A percentile compares a stretch with the other conserved stretches of the same genome.
Evolutionary conservation across 2,113 vertebrate genomes (phyloP).

Genomic region (Scomber japonicus): DNA sequence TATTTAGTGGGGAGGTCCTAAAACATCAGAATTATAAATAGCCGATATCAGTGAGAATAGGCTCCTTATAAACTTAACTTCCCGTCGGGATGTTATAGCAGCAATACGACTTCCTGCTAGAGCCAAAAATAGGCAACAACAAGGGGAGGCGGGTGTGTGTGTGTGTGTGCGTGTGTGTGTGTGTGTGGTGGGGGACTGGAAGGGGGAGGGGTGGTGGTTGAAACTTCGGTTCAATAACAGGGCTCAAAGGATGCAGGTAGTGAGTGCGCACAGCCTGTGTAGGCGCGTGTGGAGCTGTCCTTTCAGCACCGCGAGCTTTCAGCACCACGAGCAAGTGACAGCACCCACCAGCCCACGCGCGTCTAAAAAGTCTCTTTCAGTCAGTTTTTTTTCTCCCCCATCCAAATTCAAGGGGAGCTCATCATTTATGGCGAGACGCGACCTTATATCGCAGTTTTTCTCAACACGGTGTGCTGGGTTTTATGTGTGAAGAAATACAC

Average conservation of each 20-base stretch:
- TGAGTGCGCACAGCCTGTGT: conserved; percentile 50
- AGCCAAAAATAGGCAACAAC: conserved; percentile 8
- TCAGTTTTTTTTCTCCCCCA: conserved; percentile 3
- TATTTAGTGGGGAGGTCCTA: conserved; percentile 39
- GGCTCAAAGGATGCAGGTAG: conserved; percentile 47
- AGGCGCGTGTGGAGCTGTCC: conserved; percentile 82
- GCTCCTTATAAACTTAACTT: conserved; percentile 41
- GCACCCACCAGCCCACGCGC: conserved; percentile 68
- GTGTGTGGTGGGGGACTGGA: too few species aligned
- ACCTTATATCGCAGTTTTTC: conserved; percentile 53
- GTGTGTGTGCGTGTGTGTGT: too few species aligned
- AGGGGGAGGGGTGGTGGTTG: not conserved
- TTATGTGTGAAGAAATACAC: conserved; percentile 25
- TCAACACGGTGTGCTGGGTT: conserved; percentile 40
- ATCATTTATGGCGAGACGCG: conserved; percentile 54
- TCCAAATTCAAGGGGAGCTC: conserved; percentile 47
- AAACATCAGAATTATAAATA: conserved; percentile 43
- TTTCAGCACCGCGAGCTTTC: conserved; percentile 84
- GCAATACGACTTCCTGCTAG: conserved; percentile 5
- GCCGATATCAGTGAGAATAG: conserved; percentile 2
- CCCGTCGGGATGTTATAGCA: conserved; percentile 3
- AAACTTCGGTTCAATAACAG: conserved; percentile 42
- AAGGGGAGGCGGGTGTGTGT: not conserved
- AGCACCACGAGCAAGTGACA: conserved; percentile 75
- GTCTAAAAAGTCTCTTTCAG: conserved; percentile 36